Conservation (phyloP, 2,113 vertebrate species). For the Laticauda colubrina region DNA sequence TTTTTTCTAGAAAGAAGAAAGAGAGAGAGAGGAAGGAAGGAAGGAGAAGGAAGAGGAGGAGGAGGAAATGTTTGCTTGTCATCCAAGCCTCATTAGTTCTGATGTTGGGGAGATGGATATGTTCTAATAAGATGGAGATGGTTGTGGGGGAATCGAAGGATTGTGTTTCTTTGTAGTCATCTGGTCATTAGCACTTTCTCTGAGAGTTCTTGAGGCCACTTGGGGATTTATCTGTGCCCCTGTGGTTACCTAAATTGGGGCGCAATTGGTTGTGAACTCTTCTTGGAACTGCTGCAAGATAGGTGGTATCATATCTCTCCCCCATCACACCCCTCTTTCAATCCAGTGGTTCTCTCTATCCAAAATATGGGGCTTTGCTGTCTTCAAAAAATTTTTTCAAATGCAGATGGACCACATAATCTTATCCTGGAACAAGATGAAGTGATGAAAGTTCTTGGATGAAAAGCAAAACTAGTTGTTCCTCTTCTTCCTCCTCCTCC, state of each 20-base stretch:
- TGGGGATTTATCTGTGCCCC: neutral
- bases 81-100: neutral
- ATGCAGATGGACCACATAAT: neutral
- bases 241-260: neutral
- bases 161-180: neutral
- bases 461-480: too few species aligned
- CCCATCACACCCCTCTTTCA: neutral
- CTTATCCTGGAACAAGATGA: too few species aligned
- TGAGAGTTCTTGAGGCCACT: neutral
- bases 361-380: neutral
- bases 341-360: neutral
- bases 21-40: too few species aligned
- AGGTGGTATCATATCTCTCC: neutral
- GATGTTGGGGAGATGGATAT: too few species aligned
- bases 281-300: neutral
- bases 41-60: too few species aligned
- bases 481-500: rapidly evolving
- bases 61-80: neutral
- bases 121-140: neutral
- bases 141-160: neutral
- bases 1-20: neutral
- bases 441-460: too few species aligned
- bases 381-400: too few species aligned
- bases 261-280: neutral
- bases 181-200: neutral